These are phyloP conservation scores for Drosophila gaucha DNA, from an alignment of 2,888 invertebrate genomes.

Conservation along the genomic window DNA sequence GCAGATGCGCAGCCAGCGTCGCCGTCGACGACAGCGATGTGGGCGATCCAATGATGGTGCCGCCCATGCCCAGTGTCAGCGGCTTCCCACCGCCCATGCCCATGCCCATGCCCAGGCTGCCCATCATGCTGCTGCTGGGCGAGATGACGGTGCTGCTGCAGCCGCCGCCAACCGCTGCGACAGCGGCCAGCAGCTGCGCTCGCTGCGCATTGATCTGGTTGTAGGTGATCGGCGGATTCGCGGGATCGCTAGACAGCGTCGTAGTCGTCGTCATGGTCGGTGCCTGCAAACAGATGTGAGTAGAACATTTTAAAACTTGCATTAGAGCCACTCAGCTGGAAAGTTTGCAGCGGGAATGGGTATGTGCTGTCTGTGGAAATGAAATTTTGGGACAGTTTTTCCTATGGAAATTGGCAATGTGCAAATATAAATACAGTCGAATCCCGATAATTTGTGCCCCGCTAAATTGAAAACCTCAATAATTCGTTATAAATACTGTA, in stretches of 20 bases:
- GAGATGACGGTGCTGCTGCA: conserved; percentile 70
- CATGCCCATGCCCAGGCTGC: conserved; percentile 51
- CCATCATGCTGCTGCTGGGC: conserved; percentile 66
- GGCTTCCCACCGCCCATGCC: conserved; percentile 41
- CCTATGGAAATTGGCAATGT: conserved; percentile 9
- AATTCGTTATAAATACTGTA: no score
- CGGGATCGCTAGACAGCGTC: conserved; percentile 62
- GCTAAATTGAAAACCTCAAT: no score
- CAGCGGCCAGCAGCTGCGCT: conserved; percentile 81
- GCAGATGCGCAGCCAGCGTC: conserved; percentile 71
- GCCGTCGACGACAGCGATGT: conserved; percentile 81
- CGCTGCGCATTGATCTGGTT: conserved; percentile 84
- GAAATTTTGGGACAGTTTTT: not conserved
- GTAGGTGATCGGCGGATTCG: conserved; percentile 81
- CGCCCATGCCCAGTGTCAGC: conserved; percentile 59
- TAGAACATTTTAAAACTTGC: not conserved
- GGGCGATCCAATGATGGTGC: conserved; percentile 78
- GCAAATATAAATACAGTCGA: not conserved
- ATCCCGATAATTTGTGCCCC: no score
- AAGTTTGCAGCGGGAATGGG: conserved; percentile 1
- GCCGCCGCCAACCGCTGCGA: conserved; percentile 73
- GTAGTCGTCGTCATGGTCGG: conserved; percentile 62
- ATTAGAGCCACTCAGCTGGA: conserved; percentile 21
- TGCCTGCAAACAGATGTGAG: conserved; percentile 50
- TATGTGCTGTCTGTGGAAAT: not conserved